A percentile compares a stretch with the other conserved stretches of the same genome.
Evolutionary conservation across 2,888 invertebrate genomes (phyloP).

Genomic region (Drosophila prolongata): DNA sequence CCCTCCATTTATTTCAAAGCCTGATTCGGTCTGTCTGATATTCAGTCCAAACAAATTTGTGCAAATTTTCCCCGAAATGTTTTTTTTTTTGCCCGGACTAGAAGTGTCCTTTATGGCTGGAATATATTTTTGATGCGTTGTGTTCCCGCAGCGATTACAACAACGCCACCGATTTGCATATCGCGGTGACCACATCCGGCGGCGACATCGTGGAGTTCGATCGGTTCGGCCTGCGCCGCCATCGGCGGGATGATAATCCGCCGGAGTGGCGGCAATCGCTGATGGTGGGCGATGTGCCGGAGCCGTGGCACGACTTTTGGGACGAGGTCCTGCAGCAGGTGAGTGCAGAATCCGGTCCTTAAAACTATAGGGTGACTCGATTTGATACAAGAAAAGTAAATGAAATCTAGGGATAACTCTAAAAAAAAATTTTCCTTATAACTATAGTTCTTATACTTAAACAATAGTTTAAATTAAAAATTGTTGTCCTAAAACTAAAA

Average conservation of each 20-base stretch:
- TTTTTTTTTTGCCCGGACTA: neutral
- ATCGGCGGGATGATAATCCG: conserved; percentile 82
- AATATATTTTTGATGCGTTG: conserved; percentile 47
- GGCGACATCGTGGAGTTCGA: conserved; percentile 94
- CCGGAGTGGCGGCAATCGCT: conserved; percentile 88
- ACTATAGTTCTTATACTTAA: no score
- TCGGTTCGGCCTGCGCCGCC: conserved; percentile 88
- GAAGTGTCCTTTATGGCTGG: conserved; percentile 21
- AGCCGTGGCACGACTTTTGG: conserved; percentile 89
- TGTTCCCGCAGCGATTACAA: conserved; percentile 89
- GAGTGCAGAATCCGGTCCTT: conserved; percentile 39
- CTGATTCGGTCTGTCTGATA: neutral
- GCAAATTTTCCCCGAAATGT: conserved; percentile 6
- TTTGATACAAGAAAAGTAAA: neutral
- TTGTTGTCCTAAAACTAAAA: no score
- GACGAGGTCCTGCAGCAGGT: conserved; percentile 88
- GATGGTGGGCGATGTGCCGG: conserved; percentile 88
- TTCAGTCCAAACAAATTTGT: conserved; percentile 22
- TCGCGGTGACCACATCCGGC: conserved; percentile 93
- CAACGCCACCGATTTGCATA: conserved; percentile 93
- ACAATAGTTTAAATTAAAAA: no score
- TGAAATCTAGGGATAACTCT: neutral
- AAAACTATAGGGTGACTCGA: conserved; percentile 1
- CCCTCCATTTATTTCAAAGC: conserved; percentile 1
- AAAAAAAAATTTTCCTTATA: no score